These are phyloP conservation scores for Seriola rivoliana DNA, from an alignment of 2,113 vertebrate genomes.

Conservation along the genomic window DNA sequence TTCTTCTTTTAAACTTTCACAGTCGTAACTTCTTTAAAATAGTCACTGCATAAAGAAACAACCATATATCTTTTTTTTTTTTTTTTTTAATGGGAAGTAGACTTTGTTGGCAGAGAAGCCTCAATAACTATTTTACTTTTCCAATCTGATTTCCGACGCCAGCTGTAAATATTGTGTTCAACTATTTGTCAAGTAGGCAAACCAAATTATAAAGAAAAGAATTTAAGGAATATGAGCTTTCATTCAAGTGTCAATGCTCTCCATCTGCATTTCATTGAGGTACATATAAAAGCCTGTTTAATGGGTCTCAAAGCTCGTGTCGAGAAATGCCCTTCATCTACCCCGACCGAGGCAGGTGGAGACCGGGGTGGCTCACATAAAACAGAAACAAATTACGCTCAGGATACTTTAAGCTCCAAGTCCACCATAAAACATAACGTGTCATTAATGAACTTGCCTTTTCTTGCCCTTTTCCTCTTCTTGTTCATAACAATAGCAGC, in stretches of 20 bases:
- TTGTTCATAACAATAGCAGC: slow-evolving; percentile 78
- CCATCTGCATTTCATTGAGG: slow-evolving; percentile 73
- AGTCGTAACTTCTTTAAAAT: slow-evolving; percentile 63
- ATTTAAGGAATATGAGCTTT: slow-evolving; percentile 43
- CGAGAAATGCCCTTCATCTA: slow-evolving; percentile 78
- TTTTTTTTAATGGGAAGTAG: slow-evolving; percentile 20
- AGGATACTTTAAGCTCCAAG: slow-evolving; percentile 73
- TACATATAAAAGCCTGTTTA: slow-evolving; percentile 72
- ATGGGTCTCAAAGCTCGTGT: slow-evolving; percentile 75
- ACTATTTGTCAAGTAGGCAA: slow-evolving; percentile 35
- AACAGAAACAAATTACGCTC: slow-evolving; percentile 80
- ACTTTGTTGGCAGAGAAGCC: slow-evolving; percentile 34
- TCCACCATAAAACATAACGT: slow-evolving; percentile 76
- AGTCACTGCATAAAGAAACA: slow-evolving; percentile 50
- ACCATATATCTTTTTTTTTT: slow-evolving; percentile 39
- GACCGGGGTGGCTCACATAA: slow-evolving; percentile 72
- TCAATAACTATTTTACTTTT: slow-evolving; percentile 38
- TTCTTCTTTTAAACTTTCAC: slow-evolving; percentile 65
- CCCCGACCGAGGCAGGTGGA: slow-evolving; percentile 74
- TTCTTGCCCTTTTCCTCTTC: slow-evolving; percentile 68
- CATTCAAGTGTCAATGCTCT: slow-evolving; percentile 63
- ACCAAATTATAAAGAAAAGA: slow-evolving; percentile 10
- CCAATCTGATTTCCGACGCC: slow-evolving; percentile 29
- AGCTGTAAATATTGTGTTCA: slow-evolving; percentile 31
- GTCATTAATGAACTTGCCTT: slow-evolving; percentile 78